Conservation (phyloP, 2,888 invertebrate species). For the Trisateles emortualis region DNA sequence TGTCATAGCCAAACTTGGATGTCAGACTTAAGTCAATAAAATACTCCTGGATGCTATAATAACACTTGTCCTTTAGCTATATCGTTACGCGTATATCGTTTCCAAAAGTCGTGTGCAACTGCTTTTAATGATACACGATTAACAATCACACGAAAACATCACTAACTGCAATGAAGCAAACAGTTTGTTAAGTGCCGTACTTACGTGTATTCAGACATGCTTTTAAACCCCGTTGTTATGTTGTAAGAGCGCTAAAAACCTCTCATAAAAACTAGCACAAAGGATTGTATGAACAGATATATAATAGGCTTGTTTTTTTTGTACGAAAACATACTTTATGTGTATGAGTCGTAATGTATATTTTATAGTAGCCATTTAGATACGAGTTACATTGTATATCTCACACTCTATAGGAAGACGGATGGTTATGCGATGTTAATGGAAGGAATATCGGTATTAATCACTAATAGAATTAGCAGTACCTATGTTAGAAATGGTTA, state of each 20-base stretch:
- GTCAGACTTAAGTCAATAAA: too few relatives aligned
- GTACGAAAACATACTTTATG: not conserved
- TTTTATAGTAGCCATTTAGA: conserved; percentile 3
- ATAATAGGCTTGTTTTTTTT: not conserved
- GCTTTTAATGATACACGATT: too few relatives aligned
- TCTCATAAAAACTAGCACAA: not conserved
- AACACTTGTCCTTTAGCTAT: too few relatives aligned
- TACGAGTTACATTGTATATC: conserved; percentile 23
- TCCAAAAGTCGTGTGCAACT: too few relatives aligned
- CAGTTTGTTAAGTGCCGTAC: not conserved
- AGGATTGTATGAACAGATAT: not conserved
- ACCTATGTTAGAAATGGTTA: too few relatives aligned
- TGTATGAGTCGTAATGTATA: not conserved
- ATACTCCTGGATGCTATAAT: too few relatives aligned
- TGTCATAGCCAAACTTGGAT: too few relatives aligned
- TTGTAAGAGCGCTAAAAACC: too few relatives aligned
- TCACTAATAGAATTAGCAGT: conserved; percentile 15
- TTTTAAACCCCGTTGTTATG: too few relatives aligned
- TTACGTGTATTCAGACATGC: not conserved
- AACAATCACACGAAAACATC: too few relatives aligned
- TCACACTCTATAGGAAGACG: conserved; percentile 24
- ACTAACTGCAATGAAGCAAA: too few relatives aligned
- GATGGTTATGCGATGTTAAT: conserved; percentile 18
- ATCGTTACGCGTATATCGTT: too few relatives aligned
- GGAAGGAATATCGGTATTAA: conserved; percentile 12